Conservation (phyloP, 2,888 invertebrate species). For the Sycophila texana region DNA sequence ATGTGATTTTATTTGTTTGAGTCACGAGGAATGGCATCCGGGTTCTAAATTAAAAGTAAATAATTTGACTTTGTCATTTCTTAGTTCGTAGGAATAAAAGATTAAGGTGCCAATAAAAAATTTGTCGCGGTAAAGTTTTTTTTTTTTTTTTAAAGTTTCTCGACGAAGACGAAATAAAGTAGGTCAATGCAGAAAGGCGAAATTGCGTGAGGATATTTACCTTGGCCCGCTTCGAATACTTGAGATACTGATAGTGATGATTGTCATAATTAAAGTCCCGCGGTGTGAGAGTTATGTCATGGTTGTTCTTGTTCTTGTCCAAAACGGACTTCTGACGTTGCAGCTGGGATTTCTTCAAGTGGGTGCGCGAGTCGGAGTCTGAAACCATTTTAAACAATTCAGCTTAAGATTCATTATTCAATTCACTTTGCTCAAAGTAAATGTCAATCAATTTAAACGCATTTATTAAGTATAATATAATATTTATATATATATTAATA, state of each 20-base stretch:
- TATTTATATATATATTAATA: too few relatives aligned
- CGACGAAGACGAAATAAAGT: too few relatives aligned
- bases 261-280: conserved; percentile 87
- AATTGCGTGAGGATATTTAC: conserved; percentile 67
- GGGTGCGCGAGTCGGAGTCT: conserved; percentile 65
- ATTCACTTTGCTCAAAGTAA: too few relatives aligned
- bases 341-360: conserved; percentile 67
- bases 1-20: too few relatives aligned
- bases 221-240: conserved; percentile 84
- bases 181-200: neutral
- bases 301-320: conserved; percentile 68
- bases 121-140: neutral
- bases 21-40: too few relatives aligned
- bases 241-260: conserved; percentile 87
- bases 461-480: too few relatives aligned
- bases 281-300: conserved; percentile 81
- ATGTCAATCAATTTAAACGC: too few relatives aligned
- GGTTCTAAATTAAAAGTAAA: too few relatives aligned
- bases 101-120: too few relatives aligned
- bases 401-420: too few relatives aligned
- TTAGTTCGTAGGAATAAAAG: too few relatives aligned
- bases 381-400: conserved; percentile 26
- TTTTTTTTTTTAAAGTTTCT: conserved; percentile 6
- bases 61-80: too few relatives aligned
- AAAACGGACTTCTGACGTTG: conserved; percentile 68